Conservation (phyloP, 2,797 vertebrate genomes). For the Artibeus lituratus region DNA sequence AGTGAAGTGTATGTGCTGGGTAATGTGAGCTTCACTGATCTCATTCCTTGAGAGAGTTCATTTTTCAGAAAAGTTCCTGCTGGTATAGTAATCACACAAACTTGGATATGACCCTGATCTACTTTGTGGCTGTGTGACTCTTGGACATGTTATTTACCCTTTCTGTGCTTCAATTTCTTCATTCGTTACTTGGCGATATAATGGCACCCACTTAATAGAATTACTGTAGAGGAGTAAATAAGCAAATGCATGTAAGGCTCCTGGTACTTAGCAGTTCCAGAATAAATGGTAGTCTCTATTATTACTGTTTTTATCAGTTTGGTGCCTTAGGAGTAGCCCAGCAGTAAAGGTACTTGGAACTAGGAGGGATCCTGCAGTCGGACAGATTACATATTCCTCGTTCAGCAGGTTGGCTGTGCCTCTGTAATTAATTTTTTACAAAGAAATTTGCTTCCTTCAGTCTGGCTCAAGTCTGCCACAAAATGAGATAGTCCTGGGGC, state of each 20-base stretch:
- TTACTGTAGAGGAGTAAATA: background rate
- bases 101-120: background rate
- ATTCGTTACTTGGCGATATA: background rate
- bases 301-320: background rate
- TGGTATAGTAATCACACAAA: background rate
- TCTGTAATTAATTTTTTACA: background rate
- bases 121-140: background rate
- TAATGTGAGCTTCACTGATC: background rate
- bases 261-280: background rate
- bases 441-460: conserved; percentile 43
- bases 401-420: background rate
- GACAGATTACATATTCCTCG: background rate
- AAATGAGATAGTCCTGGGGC: background rate
- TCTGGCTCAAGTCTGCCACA: conserved; percentile 59
- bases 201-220: background rate
- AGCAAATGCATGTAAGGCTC: background rate
- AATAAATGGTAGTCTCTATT: background rate
- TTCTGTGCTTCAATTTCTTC: background rate
- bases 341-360: background rate
- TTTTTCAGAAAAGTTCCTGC: background rate
- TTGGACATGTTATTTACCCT: background rate
- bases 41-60: background rate
- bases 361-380: background rate
- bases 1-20: background rate
- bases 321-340: background rate